Percentiles rank a stretch among this genome's conserved stretches.
phyloP scores from a whole-genome alignment of 2,113 vertebrate genomes.

The Procavia capensis region DNA sequence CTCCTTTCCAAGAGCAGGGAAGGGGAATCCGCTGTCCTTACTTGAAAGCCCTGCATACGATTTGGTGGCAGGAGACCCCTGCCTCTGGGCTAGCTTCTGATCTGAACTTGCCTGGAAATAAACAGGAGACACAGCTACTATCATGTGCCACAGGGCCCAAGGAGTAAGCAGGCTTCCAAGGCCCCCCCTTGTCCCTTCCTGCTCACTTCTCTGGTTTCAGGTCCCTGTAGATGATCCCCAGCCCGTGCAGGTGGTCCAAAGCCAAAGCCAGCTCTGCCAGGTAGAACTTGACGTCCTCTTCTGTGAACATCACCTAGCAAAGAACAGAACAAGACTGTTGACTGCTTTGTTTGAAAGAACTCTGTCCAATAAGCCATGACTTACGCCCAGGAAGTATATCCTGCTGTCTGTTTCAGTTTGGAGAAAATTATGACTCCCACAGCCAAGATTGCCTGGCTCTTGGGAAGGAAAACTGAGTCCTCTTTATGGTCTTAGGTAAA shows the following conservation, averaged over 20 bases:
- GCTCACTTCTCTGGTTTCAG: slow-evolving; percentile 94
- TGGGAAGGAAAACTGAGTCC: accelerated
- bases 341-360: neutral
- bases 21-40: too few species aligned
- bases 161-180: accelerated
- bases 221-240: slow-evolving; percentile 94
- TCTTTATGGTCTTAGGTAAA: accelerated
- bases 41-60: accelerated
- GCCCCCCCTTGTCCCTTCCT: neutral
- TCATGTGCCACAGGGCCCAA: accelerated
- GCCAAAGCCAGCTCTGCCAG: slow-evolving; percentile 93
- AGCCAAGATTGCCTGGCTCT: neutral
- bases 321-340: neutral
- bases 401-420: neutral
- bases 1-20: accelerated
- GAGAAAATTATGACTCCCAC: neutral
- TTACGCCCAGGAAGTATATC: accelerated
- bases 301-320: slow-evolving; percentile 94
- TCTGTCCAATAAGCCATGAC: accelerated
- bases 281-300: slow-evolving; percentile 95
- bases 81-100: neutral
- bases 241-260: slow-evolving; percentile 91
- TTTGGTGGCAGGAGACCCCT: accelerated
- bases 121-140: accelerated
- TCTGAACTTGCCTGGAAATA: accelerated